Evolutionary conservation across 2,113 vertebrate genomes (phyloP).

Genomic region (Apodemus sylvaticus): DNA sequence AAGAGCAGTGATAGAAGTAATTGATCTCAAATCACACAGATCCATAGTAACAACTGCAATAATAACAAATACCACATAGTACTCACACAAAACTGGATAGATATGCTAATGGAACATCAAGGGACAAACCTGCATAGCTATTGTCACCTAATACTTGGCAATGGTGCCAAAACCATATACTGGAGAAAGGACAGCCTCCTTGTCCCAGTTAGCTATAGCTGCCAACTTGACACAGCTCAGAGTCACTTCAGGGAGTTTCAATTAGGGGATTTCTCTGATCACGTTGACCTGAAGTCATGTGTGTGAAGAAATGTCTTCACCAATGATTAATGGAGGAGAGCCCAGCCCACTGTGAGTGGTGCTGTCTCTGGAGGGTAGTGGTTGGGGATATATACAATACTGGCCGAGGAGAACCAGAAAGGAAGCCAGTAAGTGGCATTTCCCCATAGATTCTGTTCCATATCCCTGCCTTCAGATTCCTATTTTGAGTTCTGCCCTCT

Average conservation of each 20-base stretch:
- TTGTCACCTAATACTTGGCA: background rate
- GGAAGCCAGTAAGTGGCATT: background rate
- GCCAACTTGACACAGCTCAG: background rate
- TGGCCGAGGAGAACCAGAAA: background rate
- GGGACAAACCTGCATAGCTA: too few relatives aligned
- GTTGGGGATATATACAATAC: background rate
- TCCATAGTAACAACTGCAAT: background rate
- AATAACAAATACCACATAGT: background rate
- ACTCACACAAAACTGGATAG: background rate
- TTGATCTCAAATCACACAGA: background rate
- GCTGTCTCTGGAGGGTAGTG: background rate
- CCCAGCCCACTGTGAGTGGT: background rate
- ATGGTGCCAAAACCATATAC: background rate
- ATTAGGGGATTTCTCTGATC: background rate
- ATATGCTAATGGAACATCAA: background rate
- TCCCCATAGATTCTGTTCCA: background rate
- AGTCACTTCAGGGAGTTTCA: background rate
- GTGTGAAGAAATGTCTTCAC: too few relatives aligned
- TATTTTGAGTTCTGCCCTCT: background rate
- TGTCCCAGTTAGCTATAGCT: background rate
- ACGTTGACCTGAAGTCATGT: background rate
- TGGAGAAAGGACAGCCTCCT: background rate
- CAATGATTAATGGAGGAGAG: background rate
- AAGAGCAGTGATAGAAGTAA: background rate
- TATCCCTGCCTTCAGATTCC: background rate